Base-by-base conservation (phyloP, 1,140 invertebrate genomes). In the Cotesia typhae region DNA sequence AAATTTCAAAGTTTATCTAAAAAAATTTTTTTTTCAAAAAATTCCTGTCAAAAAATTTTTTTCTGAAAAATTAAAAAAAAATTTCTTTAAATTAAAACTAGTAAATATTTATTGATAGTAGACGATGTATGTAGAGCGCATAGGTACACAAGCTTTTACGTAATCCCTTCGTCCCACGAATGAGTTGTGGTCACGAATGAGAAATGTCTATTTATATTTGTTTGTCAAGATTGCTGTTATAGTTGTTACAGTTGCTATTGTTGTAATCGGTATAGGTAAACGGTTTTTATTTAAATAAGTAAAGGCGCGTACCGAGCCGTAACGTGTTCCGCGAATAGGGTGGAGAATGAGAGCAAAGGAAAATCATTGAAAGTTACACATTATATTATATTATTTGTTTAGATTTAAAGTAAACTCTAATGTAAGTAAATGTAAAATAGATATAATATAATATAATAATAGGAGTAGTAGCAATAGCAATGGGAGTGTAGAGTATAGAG, bases 231-330 rank as follows among this genome's bases (percentile, higher is more conserved):
- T 47, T 47, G 41, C 10, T 47, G 10, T 47, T 47, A 47, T 47
- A 2, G 10, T 47, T 47, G 10, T 47, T 47, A 47, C 12, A 53
- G 53, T 65, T 17, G 5, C 12, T 67, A 67, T 65, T 17, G 5
- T 17, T n/a, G n/a, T 57, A 20, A 57, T 57, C 3, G 28, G 28
- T 28, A 28, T 47, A 47, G 41, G n/a, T 36, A 14, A 9, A n/a
- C 14, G 47, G 14, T 59, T 20, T 52, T 20, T 52, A 51, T 53
- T 69, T 61, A 55, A 61, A 69, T 59, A 59, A 61, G 37, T n/a
- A 37, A 69, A 69, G 57, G 55, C 67, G 55, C 67, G 67, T 69
- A 60, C 35, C 53, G 57, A 69, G 55, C 67, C 57, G 67, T 69
- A 55, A 60, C 67, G 38, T 47, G 67, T 59, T 69, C 57, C 37